Conservation (phyloP, 2,113 vertebrate species). For the Oenanthe oenanthe region DNA sequence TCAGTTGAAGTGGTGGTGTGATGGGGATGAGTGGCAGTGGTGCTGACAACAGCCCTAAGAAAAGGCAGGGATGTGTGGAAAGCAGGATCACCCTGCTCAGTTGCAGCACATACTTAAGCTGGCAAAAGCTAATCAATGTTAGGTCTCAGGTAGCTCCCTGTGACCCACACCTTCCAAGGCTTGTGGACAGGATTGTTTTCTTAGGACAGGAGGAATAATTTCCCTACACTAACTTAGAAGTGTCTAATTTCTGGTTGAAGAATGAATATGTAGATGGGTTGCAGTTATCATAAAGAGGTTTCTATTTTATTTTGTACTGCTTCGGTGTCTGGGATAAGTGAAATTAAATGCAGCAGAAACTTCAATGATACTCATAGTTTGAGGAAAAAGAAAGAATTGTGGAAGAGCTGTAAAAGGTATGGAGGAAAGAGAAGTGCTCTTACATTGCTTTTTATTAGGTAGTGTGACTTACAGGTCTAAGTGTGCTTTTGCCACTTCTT, state of each 20-base stretch:
- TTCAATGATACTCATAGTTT: fast-evolving
- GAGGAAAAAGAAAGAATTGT: neutral
- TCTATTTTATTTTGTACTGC: neutral
- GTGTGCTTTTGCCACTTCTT: neutral
- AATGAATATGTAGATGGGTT: neutral
- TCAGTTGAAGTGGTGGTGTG: neutral
- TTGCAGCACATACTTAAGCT: neutral
- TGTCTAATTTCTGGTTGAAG: fast-evolving
- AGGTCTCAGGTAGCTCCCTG: neutral
- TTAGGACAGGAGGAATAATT: neutral
- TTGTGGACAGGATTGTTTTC: neutral
- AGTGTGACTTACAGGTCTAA: neutral
- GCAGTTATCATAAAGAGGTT: neutral
- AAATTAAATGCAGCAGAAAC: neutral
- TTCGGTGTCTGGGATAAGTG: neutral
- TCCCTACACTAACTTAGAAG: too few relatives aligned
- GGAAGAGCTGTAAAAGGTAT: neutral
- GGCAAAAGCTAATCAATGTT: neutral
- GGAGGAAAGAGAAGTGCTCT: neutral
- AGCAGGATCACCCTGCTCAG: neutral
- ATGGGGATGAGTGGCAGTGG: neutral
- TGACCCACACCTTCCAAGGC: neutral
- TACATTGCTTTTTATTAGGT: neutral
- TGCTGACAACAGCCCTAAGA: neutral
- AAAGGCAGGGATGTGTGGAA: neutral